phyloP scores from a whole-genome alignment of 2,113 vertebrate genomes.

The Meles meles region DNA sequence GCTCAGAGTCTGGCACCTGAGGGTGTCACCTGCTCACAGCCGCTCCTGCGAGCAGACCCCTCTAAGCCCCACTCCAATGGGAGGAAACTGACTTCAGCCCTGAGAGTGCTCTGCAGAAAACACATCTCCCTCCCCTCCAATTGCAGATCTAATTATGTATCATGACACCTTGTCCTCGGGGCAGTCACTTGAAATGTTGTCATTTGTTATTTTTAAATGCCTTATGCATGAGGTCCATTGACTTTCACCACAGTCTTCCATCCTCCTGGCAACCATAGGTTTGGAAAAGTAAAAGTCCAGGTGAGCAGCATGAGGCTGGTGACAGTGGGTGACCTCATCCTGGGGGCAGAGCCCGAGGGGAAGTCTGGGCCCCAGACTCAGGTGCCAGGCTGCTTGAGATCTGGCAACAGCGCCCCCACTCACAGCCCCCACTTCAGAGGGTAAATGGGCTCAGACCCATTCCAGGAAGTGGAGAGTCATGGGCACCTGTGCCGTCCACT shows the following conservation, averaged over 20 bases:
- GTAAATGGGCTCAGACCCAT: accelerated
- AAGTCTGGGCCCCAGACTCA: accelerated
- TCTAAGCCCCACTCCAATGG: background rate
- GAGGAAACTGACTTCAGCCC: background rate
- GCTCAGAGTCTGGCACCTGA: background rate
- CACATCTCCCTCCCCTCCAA: background rate
- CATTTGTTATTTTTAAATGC: background rate
- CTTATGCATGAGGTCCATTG: accelerated
- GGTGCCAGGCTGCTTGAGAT: accelerated
- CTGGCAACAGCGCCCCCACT: accelerated
- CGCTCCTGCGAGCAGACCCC: background rate
- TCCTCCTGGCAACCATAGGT: accelerated
- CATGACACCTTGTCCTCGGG: accelerated
- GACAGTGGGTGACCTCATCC: accelerated
- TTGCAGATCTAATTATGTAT: accelerated
- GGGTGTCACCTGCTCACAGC: accelerated
- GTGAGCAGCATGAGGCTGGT: accelerated
- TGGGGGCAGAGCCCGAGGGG: background rate
- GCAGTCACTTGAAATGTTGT: accelerated
- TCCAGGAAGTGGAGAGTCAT: accelerated
- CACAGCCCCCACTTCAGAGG: accelerated
- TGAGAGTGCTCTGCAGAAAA: accelerated
- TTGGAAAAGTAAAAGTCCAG: background rate
- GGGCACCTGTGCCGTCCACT: accelerated
- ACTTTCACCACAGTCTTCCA: background rate